Base-by-base conservation (phyloP, 2,113 vertebrate species). In the Mirounga angustirostris region DNA sequence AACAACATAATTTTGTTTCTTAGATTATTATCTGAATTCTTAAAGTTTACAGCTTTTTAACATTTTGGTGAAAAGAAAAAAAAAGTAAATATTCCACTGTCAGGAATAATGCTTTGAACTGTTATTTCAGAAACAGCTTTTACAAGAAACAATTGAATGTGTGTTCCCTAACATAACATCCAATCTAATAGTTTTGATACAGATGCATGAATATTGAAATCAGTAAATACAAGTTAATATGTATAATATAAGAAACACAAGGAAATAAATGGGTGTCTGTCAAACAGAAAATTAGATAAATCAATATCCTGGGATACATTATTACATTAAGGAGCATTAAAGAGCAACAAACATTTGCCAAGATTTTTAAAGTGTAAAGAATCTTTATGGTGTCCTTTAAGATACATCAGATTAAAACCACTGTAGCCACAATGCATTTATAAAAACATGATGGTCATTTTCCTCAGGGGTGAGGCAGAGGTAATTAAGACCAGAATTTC, bases 301-400 rank as follows among this genome's bases (percentile, higher is more conserved):
- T 79, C 4, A 79, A 1, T 92, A 69, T 80, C 78, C 15, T 79
- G n/a, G 7, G 18, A 36, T 79, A 22, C 6, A 28, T 80, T 87
- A 84, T 84, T 84, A 80, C 13, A 87, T 92, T 92, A 82, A 40
- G 19, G 73, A 54, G 7, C 2, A 86, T 93, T 94, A 92, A 79
- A 92, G 3, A 89, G 21, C 5, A 88, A 80, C 13, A 95, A n/a
- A 18, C 10, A 21, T 73, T 93, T 92, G 26, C 28, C 36, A 94
- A 85, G 3, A 24, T 43, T 81, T 91, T 92, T n/a, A 52, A 92
- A 81, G 86, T 74, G 5, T 67, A 89, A 90, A 89, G 3, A 33
- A 54, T 87, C 8, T 76, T 91, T 76, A 85, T 33, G 26, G 6
- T 40, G 12, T 0, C 28, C 26, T 83, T 89, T 73, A 58, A 92